A percentile compares a stretch with the other conserved stretches of the same genome.
phyloP scores from a whole-genome alignment of 2,797 vertebrate genomes.

The Ctenopoma multispine region DNA sequence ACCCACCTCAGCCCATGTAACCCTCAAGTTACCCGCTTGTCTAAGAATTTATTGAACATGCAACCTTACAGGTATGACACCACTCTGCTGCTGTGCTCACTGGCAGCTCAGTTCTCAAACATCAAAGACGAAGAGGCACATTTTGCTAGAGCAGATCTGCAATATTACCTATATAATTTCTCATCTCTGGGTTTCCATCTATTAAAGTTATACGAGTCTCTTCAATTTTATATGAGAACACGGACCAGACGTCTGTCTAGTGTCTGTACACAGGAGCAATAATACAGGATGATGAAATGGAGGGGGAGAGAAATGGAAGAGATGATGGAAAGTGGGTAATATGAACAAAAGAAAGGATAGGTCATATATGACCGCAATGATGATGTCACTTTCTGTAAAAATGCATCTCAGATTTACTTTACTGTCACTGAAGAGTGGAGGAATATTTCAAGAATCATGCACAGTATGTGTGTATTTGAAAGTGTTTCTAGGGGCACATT shows the following conservation, averaged over 20 bases:
- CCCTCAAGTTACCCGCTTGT: slow-evolving; percentile 45
- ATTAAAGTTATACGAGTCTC: slow-evolving; percentile 53
- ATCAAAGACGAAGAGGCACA: slow-evolving; percentile 36
- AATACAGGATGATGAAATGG: slow-evolving; percentile 47
- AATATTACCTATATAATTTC: slow-evolving; percentile 38
- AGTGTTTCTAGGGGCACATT: not conserved
- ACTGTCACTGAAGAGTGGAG: slow-evolving; percentile 4
- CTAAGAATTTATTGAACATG: slow-evolving; percentile 40
- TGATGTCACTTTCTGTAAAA: slow-evolving; percentile 55
- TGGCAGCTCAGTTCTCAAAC: slow-evolving; percentile 31
- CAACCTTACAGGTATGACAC: slow-evolving; percentile 31
- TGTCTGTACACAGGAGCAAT: slow-evolving; percentile 15
- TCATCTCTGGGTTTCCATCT: slow-evolving; percentile 14
- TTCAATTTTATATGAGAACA: slow-evolving; percentile 58
- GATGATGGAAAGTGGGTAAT: slow-evolving; percentile 55
- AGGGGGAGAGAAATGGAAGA: slow-evolving; percentile 25
- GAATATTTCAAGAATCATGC: not conserved
- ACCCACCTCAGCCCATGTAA: slow-evolving; percentile 28
- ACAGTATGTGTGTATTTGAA: not conserved
- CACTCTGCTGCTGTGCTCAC: slow-evolving; percentile 34
- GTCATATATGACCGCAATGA: slow-evolving; percentile 44
- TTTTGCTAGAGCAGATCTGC: slow-evolving; percentile 41
- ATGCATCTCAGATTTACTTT: slow-evolving; percentile 17
- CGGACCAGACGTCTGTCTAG: slow-evolving; percentile 35
- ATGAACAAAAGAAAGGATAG: slow-evolving; percentile 49